Evolutionary conservation across 2,797 vertebrate species (phyloP).

Genomic region (Ciconia nigra): DNA sequence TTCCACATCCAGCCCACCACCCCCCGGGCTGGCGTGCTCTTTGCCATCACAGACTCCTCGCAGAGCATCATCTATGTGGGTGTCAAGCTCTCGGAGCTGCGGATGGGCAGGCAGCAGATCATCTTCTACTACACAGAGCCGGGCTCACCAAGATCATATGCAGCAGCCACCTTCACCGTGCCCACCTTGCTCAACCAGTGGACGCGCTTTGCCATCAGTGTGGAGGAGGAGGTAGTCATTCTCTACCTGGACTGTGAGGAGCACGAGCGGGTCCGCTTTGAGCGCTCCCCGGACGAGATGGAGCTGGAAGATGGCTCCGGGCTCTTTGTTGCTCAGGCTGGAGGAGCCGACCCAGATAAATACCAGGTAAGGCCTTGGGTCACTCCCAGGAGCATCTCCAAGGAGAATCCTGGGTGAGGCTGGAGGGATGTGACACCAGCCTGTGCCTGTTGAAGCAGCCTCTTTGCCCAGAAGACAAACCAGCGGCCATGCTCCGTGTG

Average conservation of each 20-base stretch:
- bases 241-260: constrained; percentile 89
- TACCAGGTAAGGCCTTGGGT: constrained; percentile 83
- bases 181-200: constrained; percentile 81
- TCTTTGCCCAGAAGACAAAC: neutral
- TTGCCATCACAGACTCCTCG: constrained; percentile 85
- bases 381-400: neutral
- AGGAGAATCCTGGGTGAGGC: neutral
- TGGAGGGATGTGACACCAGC: accelerated
- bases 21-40: constrained; percentile 78
- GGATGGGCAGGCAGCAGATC: constrained; percentile 75
- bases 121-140: constrained; percentile 90
- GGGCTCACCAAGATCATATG: constrained; percentile 69
- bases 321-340: constrained; percentile 91
- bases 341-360: constrained; percentile 84
- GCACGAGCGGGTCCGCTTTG: constrained; percentile 71
- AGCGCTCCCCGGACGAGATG: constrained; percentile 83
- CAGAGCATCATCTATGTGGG: constrained; percentile 86
- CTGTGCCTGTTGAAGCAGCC: neutral
- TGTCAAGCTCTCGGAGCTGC: constrained; percentile 83
- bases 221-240: constrained; percentile 78
- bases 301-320: constrained; percentile 84
- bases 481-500: accelerated
- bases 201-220: constrained; percentile 86
- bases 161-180: constrained; percentile 83
- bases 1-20: constrained; percentile 86